Evolutionary conservation across 2,888 invertebrate species (phyloP), one percentile per base, ranked within the genome.

Genomic region (Acanthoscelides obtectus): DNA sequence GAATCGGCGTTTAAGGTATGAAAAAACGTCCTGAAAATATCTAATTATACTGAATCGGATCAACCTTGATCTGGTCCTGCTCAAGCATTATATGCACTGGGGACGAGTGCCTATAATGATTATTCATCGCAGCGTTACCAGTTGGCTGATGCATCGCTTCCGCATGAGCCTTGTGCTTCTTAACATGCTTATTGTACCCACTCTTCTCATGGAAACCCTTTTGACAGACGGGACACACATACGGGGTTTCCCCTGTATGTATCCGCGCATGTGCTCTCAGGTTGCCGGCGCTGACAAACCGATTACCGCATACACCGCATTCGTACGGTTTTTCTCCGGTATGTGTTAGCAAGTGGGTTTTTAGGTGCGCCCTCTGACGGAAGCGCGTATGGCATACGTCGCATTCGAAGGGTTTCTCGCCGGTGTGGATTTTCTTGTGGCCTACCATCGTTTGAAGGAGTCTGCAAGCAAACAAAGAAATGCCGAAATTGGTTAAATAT

Each of bases 111-210:
- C 45, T 6, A 45, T 45, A 45, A 17, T 45, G 45, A 17, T 6
- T n/a, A n/a, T n/a, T n/a, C n/a, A n/a, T n/a, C n/a, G n/a, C 45
- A 45, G 45, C 12, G 17, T 45, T 45, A n/a, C n/a, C n/a, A 17
- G 45, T 12, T 1, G 45, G 45, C 45, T 45, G 45, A 17, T 45
- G 45, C 45, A 45, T 45, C 12, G 17, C 45, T 12, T 45, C 45
- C 17, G 20, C 68, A 0, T 22, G 21, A 17, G 63, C 21, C 22
- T 70, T 71, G 68, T 79, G 79, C 25, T 64, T 72, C 70, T 76
- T 78, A 69, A 71, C 72, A 71, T 79, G 79, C 70, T 77, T 78
- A 64, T 78, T 79, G 63, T 79, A 76, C 73, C 76, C 76, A 22
- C 74, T 76, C 19, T 76, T 77, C 71, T 79, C 78, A 69, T 76